Percentiles rank a stretch among this genome's conserved stretches.
phyloP scores from a whole-genome alignment of 2,113 vertebrate genomes.

The Leptobrachium ailaonicum region DNA sequence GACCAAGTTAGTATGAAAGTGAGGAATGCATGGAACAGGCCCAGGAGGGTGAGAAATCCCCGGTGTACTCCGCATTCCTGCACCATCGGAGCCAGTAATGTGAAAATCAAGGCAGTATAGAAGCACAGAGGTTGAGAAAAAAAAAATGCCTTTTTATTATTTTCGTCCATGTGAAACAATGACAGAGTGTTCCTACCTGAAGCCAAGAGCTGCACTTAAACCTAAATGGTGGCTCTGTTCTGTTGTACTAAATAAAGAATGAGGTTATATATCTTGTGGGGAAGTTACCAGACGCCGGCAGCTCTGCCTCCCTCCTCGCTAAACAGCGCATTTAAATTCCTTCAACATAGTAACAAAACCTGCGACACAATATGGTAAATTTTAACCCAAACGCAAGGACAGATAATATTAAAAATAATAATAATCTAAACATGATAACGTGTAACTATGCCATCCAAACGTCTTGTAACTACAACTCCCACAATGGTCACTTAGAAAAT shows the following conservation, averaged over 20 bases:
- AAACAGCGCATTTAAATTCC: constrained; percentile 1
- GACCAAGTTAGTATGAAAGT: too few species aligned
- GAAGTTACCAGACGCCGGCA: neutral
- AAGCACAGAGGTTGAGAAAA: constrained; percentile 17
- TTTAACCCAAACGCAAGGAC: too few species aligned
- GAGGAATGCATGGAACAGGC: neutral
- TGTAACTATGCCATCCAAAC: too few species aligned
- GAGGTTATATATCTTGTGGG: constrained; percentile 26
- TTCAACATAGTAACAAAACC: neutral
- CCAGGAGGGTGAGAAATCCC: neutral
- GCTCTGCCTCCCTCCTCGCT: neutral
- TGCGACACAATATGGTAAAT: too few species aligned
- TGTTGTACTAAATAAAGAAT: constrained; percentile 24
- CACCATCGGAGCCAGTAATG: constrained; percentile 16
- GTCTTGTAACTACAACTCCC: too few species aligned
- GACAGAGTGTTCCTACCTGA: constrained; percentile 38
- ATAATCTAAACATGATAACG: too few species aligned
- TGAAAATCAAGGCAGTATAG: constrained; percentile 16
- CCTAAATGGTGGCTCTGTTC: constrained; percentile 19
- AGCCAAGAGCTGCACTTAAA: constrained; percentile 20
- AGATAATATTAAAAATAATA: too few species aligned
- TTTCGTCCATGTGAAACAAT: constrained; percentile 36
- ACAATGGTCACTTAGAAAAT: too few species aligned
- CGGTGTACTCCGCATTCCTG: constrained; percentile 7
- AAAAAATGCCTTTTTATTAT: constrained; percentile 22